phyloP scores from a whole-genome alignment of 2,113 vertebrate genomes.

The Xenus cinereus region DNA sequence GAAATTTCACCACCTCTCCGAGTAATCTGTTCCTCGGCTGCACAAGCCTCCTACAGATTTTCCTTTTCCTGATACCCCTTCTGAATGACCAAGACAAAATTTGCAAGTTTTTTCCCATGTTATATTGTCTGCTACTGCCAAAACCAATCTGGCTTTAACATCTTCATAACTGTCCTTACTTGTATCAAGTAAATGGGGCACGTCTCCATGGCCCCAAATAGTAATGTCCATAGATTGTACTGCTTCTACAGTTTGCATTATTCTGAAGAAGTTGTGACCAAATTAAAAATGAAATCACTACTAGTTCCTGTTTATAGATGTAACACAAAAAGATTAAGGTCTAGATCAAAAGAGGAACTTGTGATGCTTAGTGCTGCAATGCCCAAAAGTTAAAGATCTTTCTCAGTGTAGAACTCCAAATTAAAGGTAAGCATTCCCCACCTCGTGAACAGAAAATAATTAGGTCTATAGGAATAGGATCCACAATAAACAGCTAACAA shows the following conservation, averaged over 20 bases:
- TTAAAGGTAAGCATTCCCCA: background rate
- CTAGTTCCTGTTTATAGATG: background rate
- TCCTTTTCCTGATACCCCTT: background rate
- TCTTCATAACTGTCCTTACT: background rate
- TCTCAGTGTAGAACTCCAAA: background rate
- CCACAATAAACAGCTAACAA: background rate
- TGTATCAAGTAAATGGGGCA: background rate
- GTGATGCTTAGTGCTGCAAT: background rate
- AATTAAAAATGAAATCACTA: background rate
- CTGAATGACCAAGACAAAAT: background rate
- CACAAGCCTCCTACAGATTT: background rate
- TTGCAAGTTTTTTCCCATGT: background rate
- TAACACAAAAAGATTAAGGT: background rate
- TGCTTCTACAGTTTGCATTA: background rate
- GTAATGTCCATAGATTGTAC: background rate
- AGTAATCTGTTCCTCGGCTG: background rate
- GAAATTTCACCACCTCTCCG: background rate
- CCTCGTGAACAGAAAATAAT: background rate
- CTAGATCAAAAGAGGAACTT: background rate
- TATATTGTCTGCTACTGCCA: background rate
- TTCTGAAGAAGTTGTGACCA: background rate
- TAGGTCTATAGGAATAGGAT: background rate
- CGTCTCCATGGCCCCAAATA: background rate
- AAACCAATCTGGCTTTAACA: background rate
- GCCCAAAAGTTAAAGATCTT: background rate